Base-by-base conservation (phyloP, 2,888 invertebrate genomes). In the Lithophane semibrunnea region DNA sequence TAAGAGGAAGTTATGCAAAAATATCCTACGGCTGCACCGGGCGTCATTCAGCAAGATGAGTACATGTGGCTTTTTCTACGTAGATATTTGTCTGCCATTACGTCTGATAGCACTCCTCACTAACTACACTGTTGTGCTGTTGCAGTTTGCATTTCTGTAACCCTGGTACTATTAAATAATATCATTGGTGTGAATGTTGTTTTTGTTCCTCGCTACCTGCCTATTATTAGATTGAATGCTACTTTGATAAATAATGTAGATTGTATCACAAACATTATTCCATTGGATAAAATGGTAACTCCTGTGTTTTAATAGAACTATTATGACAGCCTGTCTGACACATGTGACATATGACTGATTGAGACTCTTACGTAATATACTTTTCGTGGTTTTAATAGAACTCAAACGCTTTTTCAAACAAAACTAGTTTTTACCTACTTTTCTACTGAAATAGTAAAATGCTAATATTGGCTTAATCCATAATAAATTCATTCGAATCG, bases 111-210 rank as follows among this genome's bases (percentile, higher is more conserved):
- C 44, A 2, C 72, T 84, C 4, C 65, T 89, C 9, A 77, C 86
- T 47, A 75, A 84, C 9, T 89, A 89, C 61, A 80, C 78, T 37
- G 49, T 89, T 52, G 61, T 73, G 2, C 42, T 86, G 71, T 83
- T 52, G 37, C 88, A 63, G 68, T 87, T 64, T 63, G 76, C 76
- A 24, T 80, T 80, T 61, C 60, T 80, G 0, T 82, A 82, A 70
- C 44, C 37, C 24, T 47, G 9, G 44, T 76, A 44, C 12, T 7
- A 75, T 44, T 42, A 77, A 75, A 64, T 44, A 9, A 16, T 75
- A 21, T 12, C 16, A 16, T 65, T 44, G 16, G 16, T 44, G 5
- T 44, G 16, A 10, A 44, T 16, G 5, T 65, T 65, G 16, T 44
- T 65, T 64, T 65, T 65, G 16, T 44, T 44, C 16, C n/a, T n/a